phyloP scores from a whole-genome alignment of 2,113 vertebrate species.

The Heliornis fulica region DNA sequence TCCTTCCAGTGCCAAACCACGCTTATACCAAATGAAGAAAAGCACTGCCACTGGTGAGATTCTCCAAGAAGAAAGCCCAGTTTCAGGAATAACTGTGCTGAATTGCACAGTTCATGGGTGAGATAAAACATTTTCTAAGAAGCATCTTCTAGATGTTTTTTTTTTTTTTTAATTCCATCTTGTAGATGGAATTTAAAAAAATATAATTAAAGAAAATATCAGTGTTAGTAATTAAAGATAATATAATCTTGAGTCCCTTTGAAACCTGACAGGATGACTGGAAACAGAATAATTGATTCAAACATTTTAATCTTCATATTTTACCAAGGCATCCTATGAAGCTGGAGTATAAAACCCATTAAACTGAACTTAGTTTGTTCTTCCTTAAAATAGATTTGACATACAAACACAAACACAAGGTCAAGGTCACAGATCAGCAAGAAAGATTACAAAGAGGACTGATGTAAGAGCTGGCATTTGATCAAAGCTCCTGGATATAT shows the following conservation, averaged over 20 bases:
- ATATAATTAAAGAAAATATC: background rate
- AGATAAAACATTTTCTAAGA: background rate
- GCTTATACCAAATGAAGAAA: background rate
- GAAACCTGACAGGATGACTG: background rate
- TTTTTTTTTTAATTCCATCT: too few relatives aligned
- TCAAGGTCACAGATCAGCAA: slow-evolving; percentile 90
- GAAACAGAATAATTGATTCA: background rate
- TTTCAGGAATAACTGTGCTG: background rate
- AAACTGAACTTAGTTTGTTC: slow-evolving; percentile 57
- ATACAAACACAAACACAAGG: slow-evolving; percentile 80
- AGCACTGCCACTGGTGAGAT: background rate
- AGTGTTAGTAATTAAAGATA: too few relatives aligned
- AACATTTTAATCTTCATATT: background rate
- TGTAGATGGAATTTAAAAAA: background rate
- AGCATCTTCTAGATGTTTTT: background rate
- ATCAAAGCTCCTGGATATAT: slow-evolving; percentile 80
- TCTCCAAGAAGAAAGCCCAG: background rate
- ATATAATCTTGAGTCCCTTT: background rate
- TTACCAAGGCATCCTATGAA: background rate
- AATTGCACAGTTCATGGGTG: background rate
- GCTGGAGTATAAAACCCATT: slow-evolving; percentile 46
- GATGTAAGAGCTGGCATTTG: slow-evolving; percentile 92
- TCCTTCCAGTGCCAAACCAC: background rate
- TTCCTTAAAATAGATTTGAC: slow-evolving; percentile 73
- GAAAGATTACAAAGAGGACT: slow-evolving; percentile 75